Evolutionary conservation across 1,140 invertebrate genomes (phyloP).

Genomic region (Ylistrum balloti): DNA sequence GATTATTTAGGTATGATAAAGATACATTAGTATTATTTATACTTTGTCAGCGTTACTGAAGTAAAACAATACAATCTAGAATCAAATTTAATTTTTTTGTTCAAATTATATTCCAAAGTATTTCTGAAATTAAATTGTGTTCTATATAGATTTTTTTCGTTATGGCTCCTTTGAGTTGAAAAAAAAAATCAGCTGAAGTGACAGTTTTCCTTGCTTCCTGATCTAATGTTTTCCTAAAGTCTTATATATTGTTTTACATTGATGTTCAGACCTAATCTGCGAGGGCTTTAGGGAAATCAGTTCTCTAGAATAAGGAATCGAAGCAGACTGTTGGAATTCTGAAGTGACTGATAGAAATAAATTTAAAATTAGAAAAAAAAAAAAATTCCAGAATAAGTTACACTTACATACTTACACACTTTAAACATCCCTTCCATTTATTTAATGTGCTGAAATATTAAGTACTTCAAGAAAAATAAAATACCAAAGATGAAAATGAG

Average conservation of each 20-base stretch:
- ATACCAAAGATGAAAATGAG: background rate
- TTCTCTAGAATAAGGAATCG: background rate
- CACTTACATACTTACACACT: background rate
- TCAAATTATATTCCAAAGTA: no score
- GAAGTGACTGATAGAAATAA: conserved; percentile 3
- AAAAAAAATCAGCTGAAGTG: background rate
- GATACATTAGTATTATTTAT: no score
- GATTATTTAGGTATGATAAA: no score
- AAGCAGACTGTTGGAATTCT: background rate
- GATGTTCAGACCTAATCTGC: background rate
- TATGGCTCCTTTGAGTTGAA: background rate
- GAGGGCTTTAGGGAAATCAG: background rate
- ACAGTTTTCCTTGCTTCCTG: background rate
- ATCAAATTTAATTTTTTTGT: no score
- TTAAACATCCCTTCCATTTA: background rate
- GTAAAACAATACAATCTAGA: no score
- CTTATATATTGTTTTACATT: background rate
- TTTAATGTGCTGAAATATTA: background rate
- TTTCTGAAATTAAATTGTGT: background rate
- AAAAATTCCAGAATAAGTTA: no score
- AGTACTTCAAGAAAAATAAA: background rate
- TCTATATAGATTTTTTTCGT: background rate
- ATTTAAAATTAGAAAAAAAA: background rate
- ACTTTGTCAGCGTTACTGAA: no score
- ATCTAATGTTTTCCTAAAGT: background rate